Conservation (phyloP, 2,113 vertebrate species). For the Protomyctophum bolini region DNA sequence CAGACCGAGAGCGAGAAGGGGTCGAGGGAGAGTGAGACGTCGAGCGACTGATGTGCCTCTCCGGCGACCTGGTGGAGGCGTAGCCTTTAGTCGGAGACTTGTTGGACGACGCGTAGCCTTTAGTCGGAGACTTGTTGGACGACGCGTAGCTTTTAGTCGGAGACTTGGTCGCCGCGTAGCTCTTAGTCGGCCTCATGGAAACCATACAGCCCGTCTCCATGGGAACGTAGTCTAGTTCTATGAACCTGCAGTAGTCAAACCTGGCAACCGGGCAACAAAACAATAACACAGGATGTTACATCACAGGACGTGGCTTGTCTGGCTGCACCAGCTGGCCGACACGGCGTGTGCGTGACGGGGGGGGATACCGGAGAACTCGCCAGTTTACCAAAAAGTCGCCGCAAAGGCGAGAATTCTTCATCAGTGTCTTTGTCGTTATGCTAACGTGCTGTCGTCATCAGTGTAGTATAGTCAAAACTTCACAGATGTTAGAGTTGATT, state of each 20-base stretch:
- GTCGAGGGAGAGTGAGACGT: slow-evolving; percentile 61
- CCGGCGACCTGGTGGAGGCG: slow-evolving; percentile 64
- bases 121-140: slow-evolving; percentile 56
- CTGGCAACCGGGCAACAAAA: slow-evolving; percentile 76
- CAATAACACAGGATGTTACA: slow-evolving; percentile 71
- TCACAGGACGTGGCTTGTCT: slow-evolving; percentile 26
- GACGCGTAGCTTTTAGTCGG: slow-evolving; percentile 73
- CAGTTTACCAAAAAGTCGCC: no score
- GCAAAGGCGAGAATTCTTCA: no score
- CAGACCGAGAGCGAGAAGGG: slow-evolving; percentile 60
- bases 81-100: slow-evolving; percentile 58
- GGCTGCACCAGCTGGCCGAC: slow-evolving; percentile 17
- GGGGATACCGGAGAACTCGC: no score
- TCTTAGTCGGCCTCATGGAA: slow-evolving; percentile 82
- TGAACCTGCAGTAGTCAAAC: slow-evolving; percentile 86
- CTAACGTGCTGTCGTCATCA: no score
- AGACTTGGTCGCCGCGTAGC: slow-evolving; percentile 68
- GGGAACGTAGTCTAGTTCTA: slow-evolving; percentile 83
- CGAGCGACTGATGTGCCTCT: slow-evolving; percentile 69
- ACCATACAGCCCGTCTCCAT: slow-evolving; percentile 83
- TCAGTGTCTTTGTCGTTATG: no score
- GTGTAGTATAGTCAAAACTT: no score
- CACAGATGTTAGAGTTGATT: no score
- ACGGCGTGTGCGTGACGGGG: slow-evolving; percentile 10
- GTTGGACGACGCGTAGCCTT: slow-evolving; percentile 62